phyloP scores from a whole-genome alignment of 23 tunicate species.

The Oikopleura albicans region DNA sequence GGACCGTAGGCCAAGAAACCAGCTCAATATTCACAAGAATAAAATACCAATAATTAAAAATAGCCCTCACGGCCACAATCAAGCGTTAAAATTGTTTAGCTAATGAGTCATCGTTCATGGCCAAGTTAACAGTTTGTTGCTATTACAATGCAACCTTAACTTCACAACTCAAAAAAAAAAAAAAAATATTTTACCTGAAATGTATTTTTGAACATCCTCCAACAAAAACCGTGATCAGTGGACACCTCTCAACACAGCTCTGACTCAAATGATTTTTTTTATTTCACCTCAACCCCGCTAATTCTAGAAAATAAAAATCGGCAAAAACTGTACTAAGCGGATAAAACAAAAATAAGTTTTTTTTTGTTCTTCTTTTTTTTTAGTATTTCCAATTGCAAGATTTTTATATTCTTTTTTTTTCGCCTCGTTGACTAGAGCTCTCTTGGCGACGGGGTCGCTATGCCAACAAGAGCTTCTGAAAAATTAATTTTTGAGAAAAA shows the following conservation, averaged over 20 bases:
- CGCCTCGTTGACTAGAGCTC: neutral
- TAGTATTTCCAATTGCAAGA: neutral
- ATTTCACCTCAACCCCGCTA: neutral
- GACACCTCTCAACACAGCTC: no score
- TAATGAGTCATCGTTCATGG: no score
- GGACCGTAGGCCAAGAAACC: no score
- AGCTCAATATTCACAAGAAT: no score
- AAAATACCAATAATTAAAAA: no score
- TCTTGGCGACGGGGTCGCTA: neutral
- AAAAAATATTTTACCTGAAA: neutral
- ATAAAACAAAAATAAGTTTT: neutral
- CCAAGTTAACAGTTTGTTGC: no score
- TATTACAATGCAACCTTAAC: no score
- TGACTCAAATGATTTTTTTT: no score
- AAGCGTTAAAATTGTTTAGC: no score
- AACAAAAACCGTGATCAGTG: no score
- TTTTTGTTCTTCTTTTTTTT: neutral
- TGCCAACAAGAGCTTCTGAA: neutral
- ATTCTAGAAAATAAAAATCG: neutral
- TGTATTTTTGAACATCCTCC: slow-evolving; percentile 18
- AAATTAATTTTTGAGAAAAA: neutral
- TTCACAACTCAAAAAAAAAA: no score
- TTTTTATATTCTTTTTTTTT: neutral
- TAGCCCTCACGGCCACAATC: no score
- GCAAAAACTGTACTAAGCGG: neutral